phyloP scores from a whole-genome alignment of 2,888 invertebrate species.

The Ommatoiulus sabulosus region DNA sequence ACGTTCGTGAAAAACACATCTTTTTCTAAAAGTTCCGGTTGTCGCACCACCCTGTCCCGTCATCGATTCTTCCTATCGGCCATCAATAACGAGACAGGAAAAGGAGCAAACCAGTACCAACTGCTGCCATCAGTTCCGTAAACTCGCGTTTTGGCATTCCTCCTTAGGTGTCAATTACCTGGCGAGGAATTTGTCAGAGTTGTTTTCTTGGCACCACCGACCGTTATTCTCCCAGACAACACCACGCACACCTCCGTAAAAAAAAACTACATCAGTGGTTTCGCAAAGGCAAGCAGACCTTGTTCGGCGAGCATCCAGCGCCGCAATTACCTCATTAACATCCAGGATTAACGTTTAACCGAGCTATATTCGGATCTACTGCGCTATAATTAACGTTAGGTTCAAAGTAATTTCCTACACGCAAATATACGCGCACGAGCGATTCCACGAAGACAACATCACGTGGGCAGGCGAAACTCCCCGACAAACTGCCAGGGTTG shows the following conservation, averaged over 20 bases:
- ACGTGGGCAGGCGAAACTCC: neutral
- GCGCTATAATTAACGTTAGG: slow-evolving; percentile 25
- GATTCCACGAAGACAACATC: slow-evolving; percentile 6
- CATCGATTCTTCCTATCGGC: neutral
- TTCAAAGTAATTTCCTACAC: neutral
- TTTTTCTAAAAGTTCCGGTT: neutral
- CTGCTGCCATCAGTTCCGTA: neutral
- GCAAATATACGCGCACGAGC: neutral
- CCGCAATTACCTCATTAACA: slow-evolving; percentile 12
- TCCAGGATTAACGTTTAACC: neutral
- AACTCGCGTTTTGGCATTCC: neutral
- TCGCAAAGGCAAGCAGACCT: neutral
- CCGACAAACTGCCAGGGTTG: neutral
- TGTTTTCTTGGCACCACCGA: slow-evolving; percentile 12
- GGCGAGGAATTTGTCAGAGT: slow-evolving; percentile 45
- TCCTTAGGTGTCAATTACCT: slow-evolving; percentile 38
- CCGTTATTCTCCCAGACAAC: slow-evolving; percentile 24
- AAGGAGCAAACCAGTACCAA: neutral
- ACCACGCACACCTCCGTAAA: neutral
- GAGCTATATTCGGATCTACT: neutral
- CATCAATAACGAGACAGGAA: neutral
- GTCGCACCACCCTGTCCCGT: neutral
- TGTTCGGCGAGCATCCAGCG: neutral
- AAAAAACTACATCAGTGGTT: neutral
- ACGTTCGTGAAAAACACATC: no score